Evolutionary conservation across 2,797 vertebrate genomes (phyloP), one percentile per base, ranked within the genome.

Genomic region (Cheirogaleus major): DNA sequence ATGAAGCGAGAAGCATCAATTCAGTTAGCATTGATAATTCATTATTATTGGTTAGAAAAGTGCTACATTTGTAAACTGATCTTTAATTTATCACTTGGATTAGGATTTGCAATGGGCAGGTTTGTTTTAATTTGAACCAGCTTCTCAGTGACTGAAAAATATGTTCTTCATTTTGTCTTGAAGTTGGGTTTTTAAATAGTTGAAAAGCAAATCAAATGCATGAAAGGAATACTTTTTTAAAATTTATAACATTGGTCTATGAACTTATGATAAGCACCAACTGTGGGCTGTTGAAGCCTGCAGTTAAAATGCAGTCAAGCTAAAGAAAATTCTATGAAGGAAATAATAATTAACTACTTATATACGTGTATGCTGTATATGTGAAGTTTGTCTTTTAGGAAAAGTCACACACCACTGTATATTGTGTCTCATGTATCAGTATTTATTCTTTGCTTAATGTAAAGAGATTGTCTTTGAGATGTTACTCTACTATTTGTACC

Each of bases 21-120:
- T 98, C 98, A 97, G 98, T 98, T 98, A 98, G 98, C 98, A 97
- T 97, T 98, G 98, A 98, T 98, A 98, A 99, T 99, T 98, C 99
- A 99, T 98, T 99, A 98, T 98, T 98, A 98, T 98, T 98, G 98
- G 98, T 99, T 98, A 98, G 98, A 98, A 98, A 99, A 99, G 98
- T 97, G 98, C 97, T 98, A 98, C 97, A 98, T 97, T 97, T 98
- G 97, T 98, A 98, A 98, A 96, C 95, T 96, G 97, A 98, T 99
- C 98, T 98, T 99, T 99, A 98, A 99, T 99, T 99, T 98, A 99
- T 99, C 98, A 98, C 98, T 98, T 97, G 96, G 96, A 98, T 98
- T 98, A 97, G 95, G 92, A 82, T 98, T 98, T 97, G 98, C 98
- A 99, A 88, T 97, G 98, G 98, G 98, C 98, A 96, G 82, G 98